Conservation (phyloP, 2,797 vertebrate species). For the Cossypha polioptera region DNA sequence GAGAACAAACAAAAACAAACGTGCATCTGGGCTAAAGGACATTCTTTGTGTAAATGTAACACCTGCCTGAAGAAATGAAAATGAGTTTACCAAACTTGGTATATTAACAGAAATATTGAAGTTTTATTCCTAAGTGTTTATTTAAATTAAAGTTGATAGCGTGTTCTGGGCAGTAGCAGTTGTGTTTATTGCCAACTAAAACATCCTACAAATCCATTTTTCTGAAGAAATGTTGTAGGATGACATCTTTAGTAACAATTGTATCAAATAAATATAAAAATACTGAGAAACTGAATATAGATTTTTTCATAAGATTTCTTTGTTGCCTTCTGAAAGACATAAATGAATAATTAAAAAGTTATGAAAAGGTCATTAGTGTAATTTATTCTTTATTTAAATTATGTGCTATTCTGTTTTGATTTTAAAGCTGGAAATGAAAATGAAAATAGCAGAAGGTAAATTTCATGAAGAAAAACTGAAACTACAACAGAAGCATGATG, state of each 20-base stretch:
- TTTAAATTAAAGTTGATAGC: not conserved
- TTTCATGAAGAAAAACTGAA: constrained; percentile 93
- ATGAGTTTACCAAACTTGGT: not conserved
- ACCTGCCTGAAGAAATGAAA: constrained; percentile 18
- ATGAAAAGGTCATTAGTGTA: not conserved
- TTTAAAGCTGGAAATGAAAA: constrained; percentile 85
- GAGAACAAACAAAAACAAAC: constrained; percentile 24
- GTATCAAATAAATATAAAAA: not conserved
- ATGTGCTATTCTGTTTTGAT: not conserved
- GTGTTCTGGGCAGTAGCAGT: constrained; percentile 1
- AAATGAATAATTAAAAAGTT: not conserved
- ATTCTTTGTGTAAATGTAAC: constrained; percentile 29
- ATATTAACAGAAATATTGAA: not conserved
- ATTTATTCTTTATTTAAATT: not conserved
- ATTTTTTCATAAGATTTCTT: not conserved
- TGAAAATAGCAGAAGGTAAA: constrained; percentile 87
- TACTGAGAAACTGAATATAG: not conserved
- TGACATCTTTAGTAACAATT: not conserved
- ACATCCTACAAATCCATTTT: not conserved
- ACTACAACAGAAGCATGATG: constrained; percentile 90
- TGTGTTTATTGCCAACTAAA: constrained; percentile 23
- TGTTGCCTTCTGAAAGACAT: not conserved
- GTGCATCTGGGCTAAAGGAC: not conserved
- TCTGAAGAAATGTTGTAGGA: not conserved
- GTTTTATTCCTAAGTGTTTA: constrained; percentile 4